phyloP scores from a whole-genome alignment of 2,888 invertebrate species.

The Cantharis lateralis region DNA sequence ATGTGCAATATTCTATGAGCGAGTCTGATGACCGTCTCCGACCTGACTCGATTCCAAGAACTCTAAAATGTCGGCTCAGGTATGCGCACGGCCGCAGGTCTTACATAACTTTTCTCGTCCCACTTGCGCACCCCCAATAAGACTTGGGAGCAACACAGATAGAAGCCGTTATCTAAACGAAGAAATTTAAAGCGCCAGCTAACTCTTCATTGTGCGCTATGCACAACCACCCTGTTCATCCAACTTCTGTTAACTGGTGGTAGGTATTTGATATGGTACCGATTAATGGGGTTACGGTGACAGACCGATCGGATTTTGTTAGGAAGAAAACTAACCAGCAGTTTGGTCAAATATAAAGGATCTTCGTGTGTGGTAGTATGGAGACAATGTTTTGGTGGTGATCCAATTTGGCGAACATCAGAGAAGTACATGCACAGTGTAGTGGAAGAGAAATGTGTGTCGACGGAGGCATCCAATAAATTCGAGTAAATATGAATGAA shows the following conservation, averaged over 20 bases:
- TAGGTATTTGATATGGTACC: background rate
- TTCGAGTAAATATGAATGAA: background rate
- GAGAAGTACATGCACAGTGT: background rate
- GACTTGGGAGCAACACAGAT: conserved; percentile 27
- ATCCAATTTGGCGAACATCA: background rate
- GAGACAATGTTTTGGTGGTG: background rate
- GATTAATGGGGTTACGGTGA: background rate
- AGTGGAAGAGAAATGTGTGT: background rate
- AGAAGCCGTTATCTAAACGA: conserved; percentile 15
- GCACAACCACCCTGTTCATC: background rate
- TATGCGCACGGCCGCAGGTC: conserved; percentile 40
- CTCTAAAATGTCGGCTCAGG: conserved; percentile 43
- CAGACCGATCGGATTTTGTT: background rate
- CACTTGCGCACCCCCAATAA: conserved; percentile 33
- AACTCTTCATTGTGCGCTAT: background rate
- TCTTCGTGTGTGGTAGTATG: background rate
- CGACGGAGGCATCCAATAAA: conserved; percentile 1
- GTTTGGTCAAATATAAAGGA: background rate
- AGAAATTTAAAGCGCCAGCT: background rate
- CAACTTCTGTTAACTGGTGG: background rate
- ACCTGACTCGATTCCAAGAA: conserved; percentile 49
- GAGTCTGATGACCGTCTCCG: conserved; percentile 50
- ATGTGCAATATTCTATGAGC: conserved; percentile 34
- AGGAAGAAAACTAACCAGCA: background rate
- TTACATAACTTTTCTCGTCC: conserved; percentile 41